Evolutionary conservation across 2,888 invertebrate species (phyloP).

Genomic region (Cacoxenus indagator): DNA sequence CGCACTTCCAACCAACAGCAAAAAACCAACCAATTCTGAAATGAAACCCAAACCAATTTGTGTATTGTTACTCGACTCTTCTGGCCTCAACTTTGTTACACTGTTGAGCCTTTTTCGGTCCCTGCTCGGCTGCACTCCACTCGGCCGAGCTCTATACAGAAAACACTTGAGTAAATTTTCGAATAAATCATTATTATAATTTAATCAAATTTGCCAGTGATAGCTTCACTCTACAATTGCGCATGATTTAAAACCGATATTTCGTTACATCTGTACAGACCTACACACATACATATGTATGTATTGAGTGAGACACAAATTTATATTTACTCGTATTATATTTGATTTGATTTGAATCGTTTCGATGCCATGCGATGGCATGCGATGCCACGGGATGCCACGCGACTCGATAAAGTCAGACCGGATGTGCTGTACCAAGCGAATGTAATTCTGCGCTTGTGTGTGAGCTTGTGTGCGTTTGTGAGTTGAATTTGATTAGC

Average conservation of each 20-base stretch:
- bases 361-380: too few species aligned
- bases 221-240: conserved; percentile 31
- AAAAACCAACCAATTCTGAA: neutral
- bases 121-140: too few species aligned
- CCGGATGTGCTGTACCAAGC: neutral
- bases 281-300: neutral
- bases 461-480: neutral
- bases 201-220: conserved; percentile 63
- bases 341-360: too few species aligned
- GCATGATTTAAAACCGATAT: neutral
- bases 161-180: conserved; percentile 52
- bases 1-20: neutral
- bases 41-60: neutral
- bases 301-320: neutral
- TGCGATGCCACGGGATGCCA: too few species aligned
- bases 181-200: conserved; percentile 60
- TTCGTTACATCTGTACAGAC: neutral
- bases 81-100: neutral
- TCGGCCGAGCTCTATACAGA: conserved; percentile 40
- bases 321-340: neutral
- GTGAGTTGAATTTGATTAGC: neutral
- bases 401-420: neutral
- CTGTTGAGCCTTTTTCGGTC: neutral
- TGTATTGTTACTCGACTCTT: neutral
- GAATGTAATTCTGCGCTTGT: neutral